Evolutionary conservation across 2,797 vertebrate genomes (phyloP).

Genomic region (Chelidonichthys spinosus): DNA sequence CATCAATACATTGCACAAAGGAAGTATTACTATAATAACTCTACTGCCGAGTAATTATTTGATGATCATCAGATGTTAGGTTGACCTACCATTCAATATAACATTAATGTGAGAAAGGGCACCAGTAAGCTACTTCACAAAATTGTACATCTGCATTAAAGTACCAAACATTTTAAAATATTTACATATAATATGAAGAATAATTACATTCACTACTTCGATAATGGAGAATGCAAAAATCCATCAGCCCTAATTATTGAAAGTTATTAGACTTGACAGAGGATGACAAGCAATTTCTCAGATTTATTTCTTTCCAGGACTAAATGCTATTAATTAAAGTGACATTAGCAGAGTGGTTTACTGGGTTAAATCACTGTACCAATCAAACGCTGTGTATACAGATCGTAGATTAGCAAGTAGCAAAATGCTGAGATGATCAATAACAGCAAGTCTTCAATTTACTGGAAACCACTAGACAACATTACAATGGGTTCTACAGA

Average conservation of each 20-base stretch:
- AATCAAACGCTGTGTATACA: slow-evolving; percentile 93
- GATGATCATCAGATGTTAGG: slow-evolving; percentile 30
- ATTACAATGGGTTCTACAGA: slow-evolving; percentile 16
- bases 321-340: slow-evolving; percentile 99
- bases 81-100: slow-evolving; percentile 24
- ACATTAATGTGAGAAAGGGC: slow-evolving; percentile 33
- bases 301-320: slow-evolving; percentile 97
- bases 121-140: slow-evolving; percentile 33
- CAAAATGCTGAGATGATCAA: slow-evolving; percentile 85
- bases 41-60: slow-evolving; percentile 29
- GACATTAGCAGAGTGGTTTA: slow-evolving; percentile 94
- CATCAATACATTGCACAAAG: slow-evolving; percentile 6
- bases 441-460: slow-evolving; percentile 65
- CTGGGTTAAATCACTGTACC: slow-evolving; percentile 95
- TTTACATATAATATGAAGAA: slow-evolving; percentile 99
- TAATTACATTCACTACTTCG: slow-evolving; percentile 99
- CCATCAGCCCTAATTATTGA: slow-evolving; percentile 99
- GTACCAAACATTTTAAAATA: slow-evolving; percentile 93
- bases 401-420: slow-evolving; percentile 92
- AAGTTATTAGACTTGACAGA: slow-evolving; percentile 99
- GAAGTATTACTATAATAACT: slow-evolving; percentile 6
- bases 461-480: slow-evolving; percentile 13
- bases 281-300: slow-evolving; percentile 99
- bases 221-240: slow-evolving; percentile 99
- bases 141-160: slow-evolving; percentile 86